Evolutionary conservation across 2,797 vertebrate species (phyloP).

Genomic region (Basileuterus tristriatus): DNA sequence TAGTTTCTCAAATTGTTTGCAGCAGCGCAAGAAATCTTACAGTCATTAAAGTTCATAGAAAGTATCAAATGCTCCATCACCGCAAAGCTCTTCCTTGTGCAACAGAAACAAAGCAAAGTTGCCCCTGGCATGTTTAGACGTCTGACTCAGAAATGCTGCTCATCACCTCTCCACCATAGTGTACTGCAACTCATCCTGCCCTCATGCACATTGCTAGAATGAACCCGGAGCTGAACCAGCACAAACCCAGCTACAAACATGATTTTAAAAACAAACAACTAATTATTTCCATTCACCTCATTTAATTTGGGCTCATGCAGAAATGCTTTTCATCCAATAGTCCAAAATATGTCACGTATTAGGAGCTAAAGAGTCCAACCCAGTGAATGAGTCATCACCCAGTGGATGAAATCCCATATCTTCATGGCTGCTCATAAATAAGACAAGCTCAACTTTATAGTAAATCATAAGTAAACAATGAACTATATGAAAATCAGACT

Average conservation of each 20-base stretch:
- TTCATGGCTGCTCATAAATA: conserved; percentile 62
- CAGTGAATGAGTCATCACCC: conserved; percentile 59
- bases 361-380: conserved; percentile 30
- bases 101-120: neutral
- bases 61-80: neutral
- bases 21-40: neutral
- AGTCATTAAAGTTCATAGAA: conserved; percentile 33
- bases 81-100: neutral
- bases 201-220: neutral
- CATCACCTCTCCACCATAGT: neutral
- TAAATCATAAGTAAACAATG: conserved; percentile 71
- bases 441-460: conserved; percentile 58
- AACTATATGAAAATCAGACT: conserved; percentile 63
- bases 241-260: conserved; percentile 27
- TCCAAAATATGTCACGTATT: conserved; percentile 51
- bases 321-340: conserved; percentile 21
- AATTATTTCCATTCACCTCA: conserved; percentile 44
- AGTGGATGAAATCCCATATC: conserved; percentile 60
- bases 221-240: neutral
- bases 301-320: conserved; percentile 13
- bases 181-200: neutral
- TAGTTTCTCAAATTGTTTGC: conserved; percentile 42
- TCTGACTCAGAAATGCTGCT: neutral
- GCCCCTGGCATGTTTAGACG: neutral
- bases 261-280: conserved; percentile 44